A percentile compares a stretch with the other conserved stretches of the same genome.
Evolutionary conservation across 2,113 vertebrate genomes (phyloP).

Genomic region (Thalassarche chlororhynchos): DNA sequence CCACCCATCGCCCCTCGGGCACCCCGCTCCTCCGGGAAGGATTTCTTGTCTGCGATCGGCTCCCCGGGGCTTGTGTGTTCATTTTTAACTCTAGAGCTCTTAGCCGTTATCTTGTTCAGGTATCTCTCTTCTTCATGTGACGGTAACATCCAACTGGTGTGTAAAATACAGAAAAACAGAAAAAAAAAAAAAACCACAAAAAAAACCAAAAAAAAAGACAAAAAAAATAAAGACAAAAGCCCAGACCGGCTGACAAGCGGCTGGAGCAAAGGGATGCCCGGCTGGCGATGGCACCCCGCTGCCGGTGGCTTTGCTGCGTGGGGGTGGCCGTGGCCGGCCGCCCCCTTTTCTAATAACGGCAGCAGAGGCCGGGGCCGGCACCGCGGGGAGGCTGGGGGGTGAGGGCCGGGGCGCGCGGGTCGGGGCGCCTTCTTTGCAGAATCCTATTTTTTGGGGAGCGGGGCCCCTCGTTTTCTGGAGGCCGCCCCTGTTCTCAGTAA

Average conservation of each 20-base stretch:
- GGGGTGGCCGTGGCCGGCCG: neutral
- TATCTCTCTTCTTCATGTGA: conserved; percentile 67
- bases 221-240: neutral
- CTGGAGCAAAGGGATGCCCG: neutral
- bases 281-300: neutral
- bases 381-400: neutral
- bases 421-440: conserved; percentile 60
- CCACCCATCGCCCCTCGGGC: neutral
- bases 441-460: conserved; percentile 78
- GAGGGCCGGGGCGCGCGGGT: neutral
- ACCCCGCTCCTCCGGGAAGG: neutral
- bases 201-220: neutral
- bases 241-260: neutral
- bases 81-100: conserved; percentile 69
- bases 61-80: conserved; percentile 31
- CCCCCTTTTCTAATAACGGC: neutral
- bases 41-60: neutral
- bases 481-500: conserved; percentile 71
- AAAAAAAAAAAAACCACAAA: neutral
- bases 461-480: conserved; percentile 74
- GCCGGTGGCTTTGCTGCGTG: neutral
- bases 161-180: conserved; percentile 47
- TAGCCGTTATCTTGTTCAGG: conserved; percentile 62
- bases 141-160: conserved; percentile 67
- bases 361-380: neutral